Percentiles rank a stretch among this genome's conserved stretches.
These are phyloP conservation scores for Colius striatus DNA, from an alignment of 2,113 vertebrate genomes.

Conservation along the genomic window DNA sequence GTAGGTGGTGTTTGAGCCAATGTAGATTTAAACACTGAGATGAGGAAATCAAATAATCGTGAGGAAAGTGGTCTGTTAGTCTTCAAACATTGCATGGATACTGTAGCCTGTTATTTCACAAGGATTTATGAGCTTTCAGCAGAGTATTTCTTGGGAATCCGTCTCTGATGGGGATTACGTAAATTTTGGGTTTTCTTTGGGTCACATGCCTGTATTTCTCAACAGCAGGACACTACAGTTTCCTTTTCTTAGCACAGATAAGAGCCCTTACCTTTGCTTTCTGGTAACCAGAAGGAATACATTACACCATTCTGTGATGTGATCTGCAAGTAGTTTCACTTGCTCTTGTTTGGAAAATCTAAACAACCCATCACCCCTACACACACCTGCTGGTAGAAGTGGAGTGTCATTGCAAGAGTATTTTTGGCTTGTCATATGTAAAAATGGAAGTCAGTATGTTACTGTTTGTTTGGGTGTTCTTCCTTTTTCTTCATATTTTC, in stretches of 20 bases:
- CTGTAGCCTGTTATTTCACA: neutral
- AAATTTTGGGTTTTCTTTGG: neutral
- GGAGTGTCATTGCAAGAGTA: neutral
- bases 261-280: neutral
- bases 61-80: conserved; percentile 12
- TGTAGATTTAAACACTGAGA: conserved; percentile 46
- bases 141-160: neutral
- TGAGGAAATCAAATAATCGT: conserved; percentile 9
- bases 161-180: neutral
- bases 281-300: neutral
- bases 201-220: neutral
- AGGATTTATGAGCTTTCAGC: neutral
- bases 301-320: neutral
- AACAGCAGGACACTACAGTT: neutral
- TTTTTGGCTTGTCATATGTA: neutral
- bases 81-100: neutral
- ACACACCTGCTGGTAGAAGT: neutral
- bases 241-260: neutral
- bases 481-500: neutral
- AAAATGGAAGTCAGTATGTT: neutral
- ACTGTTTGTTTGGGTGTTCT: neutral
- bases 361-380: neutral
- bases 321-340: neutral
- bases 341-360: neutral
- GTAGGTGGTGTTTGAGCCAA: conserved; percentile 63